Evolutionary conservation across 2,113 vertebrate genomes (phyloP).

Genomic region (Eretmochelys imbricata): DNA sequence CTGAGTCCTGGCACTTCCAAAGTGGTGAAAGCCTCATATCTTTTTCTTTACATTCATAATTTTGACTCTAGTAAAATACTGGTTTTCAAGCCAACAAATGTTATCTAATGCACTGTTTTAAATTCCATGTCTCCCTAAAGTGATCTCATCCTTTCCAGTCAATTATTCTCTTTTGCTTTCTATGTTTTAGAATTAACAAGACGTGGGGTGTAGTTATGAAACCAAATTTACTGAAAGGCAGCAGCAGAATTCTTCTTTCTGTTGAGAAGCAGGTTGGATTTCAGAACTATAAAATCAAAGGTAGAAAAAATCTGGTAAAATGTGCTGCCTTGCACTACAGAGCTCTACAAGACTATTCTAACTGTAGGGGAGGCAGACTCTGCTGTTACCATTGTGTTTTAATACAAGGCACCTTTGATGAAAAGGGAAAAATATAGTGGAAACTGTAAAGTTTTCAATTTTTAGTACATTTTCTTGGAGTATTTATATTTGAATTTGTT

Average conservation of each 20-base stretch:
- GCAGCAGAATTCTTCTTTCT: neutral
- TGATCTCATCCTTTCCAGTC: neutral
- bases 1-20: slow-evolving; percentile 1
- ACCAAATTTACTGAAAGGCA: neutral
- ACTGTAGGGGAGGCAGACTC: neutral
- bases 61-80: neutral
- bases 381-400: neutral
- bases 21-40: neutral
- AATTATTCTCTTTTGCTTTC: neutral
- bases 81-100: neutral
- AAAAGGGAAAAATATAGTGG: neutral
- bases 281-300: fast-evolving
- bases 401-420: neutral
- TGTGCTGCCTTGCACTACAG: fast-evolving
- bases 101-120: neutral
- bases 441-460: fast-evolving
- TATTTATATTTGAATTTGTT: neutral
- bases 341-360: neutral
- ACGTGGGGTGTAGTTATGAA: neutral
- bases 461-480: neutral
- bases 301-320: no score
- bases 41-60: neutral
- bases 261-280: neutral
- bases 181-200: neutral
- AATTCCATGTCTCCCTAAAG: neutral